Percentiles rank a stretch among this genome's conserved stretches.
Conservation (phyloP, 1,140 invertebrate species). For the Babylonia areolata region DNA sequence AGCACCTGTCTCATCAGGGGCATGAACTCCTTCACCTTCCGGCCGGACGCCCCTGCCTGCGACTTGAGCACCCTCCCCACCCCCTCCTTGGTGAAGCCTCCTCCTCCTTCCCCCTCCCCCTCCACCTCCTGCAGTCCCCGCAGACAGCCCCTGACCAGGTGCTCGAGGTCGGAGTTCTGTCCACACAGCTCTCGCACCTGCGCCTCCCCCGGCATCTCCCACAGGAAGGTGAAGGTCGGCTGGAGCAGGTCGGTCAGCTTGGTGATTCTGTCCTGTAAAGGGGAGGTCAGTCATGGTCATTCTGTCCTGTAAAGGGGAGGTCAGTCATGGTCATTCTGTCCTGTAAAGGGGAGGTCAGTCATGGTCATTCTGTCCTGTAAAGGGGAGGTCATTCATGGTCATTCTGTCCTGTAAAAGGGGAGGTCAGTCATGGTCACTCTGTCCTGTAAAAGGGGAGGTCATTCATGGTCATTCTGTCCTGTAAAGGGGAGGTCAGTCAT, state of each 20-base stretch:
- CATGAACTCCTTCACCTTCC: conserved; percentile 19
- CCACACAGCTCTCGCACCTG: neutral
- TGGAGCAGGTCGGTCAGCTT: conserved; percentile 28
- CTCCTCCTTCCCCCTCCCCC: neutral
- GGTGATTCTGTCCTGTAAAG: conserved; percentile 26
- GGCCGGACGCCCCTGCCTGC: neutral
- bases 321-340: too few relatives aligned
- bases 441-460: too few relatives aligned
- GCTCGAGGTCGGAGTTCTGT: neutral
- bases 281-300: too few relatives aligned
- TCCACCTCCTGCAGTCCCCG: neutral
- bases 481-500: too few relatives aligned
- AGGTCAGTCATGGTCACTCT: too few relatives aligned
- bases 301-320: too few relatives aligned
- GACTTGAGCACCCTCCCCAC: neutral
- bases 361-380: too few relatives aligned
- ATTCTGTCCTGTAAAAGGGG: too few relatives aligned
- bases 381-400: too few relatives aligned
- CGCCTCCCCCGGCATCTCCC: neutral
- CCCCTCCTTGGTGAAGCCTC: neutral
- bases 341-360: too few relatives aligned
- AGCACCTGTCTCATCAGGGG: conserved; percentile 21
- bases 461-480: too few relatives aligned
- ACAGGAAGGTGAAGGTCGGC: conserved; percentile 31
- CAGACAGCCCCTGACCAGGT: neutral